Conservation (phyloP, 2,797 vertebrate genomes). For the Sebastolobus altivelis region DNA sequence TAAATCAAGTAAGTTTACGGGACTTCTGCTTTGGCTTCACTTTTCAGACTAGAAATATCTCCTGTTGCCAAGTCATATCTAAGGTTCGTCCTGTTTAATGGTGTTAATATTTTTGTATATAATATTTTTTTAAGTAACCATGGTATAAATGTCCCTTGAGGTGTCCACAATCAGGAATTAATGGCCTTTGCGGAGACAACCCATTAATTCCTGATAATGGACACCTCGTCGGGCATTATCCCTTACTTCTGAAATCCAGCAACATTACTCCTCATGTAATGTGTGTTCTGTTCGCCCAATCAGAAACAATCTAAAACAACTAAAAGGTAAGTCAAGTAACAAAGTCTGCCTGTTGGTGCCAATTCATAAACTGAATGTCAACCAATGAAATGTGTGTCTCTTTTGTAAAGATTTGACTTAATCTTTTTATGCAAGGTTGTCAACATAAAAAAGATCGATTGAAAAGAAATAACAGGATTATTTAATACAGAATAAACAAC, state of each 20-base stretch:
- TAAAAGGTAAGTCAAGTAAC: background rate
- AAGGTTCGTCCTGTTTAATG: too few species aligned
- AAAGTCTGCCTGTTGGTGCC: background rate
- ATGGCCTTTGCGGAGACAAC: too few species aligned
- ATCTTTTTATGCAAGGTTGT: constrained; percentile 13
- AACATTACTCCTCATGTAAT: background rate
- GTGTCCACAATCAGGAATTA: too few species aligned
- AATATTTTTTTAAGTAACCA: too few species aligned
- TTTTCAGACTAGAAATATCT: too few species aligned
- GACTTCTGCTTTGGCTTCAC: too few species aligned
- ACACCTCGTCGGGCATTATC: too few species aligned
- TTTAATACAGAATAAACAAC: constrained; percentile 27
- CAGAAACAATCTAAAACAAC: constrained; percentile 3
- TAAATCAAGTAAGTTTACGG: too few species aligned
- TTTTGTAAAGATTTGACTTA: background rate
- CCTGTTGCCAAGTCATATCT: too few species aligned
- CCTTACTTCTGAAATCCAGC: background rate
- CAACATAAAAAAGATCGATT: background rate
- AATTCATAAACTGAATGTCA: constrained; percentile 3
- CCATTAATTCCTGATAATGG: too few species aligned
- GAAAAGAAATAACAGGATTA: constrained; percentile 8
- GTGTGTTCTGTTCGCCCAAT: background rate
- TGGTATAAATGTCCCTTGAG: too few species aligned
- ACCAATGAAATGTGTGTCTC: background rate
- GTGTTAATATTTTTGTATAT: too few species aligned